Evolutionary conservation across 2,113 vertebrate genomes (phyloP), one percentile per base, ranked within the genome.

Genomic region (Scomber scombrus): DNA sequence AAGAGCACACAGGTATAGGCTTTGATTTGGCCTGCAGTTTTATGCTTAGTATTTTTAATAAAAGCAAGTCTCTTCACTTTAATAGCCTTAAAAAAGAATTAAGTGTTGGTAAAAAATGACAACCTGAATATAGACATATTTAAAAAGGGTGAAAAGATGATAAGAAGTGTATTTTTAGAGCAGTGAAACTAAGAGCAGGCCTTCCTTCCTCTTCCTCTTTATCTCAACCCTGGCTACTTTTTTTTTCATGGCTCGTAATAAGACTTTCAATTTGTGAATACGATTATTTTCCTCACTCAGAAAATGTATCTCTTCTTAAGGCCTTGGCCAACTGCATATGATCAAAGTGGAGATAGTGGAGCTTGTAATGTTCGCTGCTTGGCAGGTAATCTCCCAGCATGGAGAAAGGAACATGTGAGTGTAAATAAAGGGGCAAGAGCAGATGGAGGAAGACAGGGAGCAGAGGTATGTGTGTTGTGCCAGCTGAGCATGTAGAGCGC

Each of bases 401-500:
- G 66, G 43, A 67, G 43, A 63, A 15, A 26, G 43, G 73, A 77
- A 51, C 57, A 52, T 72, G 70, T 43, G 31, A 58, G 64, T 80
- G 62, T 69, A 76, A 80, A 77, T 51, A 78, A 46, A 64, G 63
- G 65, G 55, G 56, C 19, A 29, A 26, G 74, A 87, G 65, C 80
- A 87, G 87, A 84, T 84, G 77, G 70, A 78, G 15, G 21, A 46
- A 72, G 78, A 75, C 56, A 74, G 52, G 65, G 81, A 70, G 66
- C 66, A 54, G n/a, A 54, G 26, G n/a, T 40, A 57, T 68, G 55
- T 71, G 56, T 78, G 43, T 62, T 49, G 55, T 52, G 80, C 75
- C 84, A 82, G 64, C 86, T 87, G 84, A 67, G 3, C 58, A 45
- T 51, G 55, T 34, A 40, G 21, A 13, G 56, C 55, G 64, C 19